Percentiles rank a stretch among this genome's conserved stretches.
phyloP scores from a whole-genome alignment of 2,797 vertebrate species.

The Limosa lapponica region DNA sequence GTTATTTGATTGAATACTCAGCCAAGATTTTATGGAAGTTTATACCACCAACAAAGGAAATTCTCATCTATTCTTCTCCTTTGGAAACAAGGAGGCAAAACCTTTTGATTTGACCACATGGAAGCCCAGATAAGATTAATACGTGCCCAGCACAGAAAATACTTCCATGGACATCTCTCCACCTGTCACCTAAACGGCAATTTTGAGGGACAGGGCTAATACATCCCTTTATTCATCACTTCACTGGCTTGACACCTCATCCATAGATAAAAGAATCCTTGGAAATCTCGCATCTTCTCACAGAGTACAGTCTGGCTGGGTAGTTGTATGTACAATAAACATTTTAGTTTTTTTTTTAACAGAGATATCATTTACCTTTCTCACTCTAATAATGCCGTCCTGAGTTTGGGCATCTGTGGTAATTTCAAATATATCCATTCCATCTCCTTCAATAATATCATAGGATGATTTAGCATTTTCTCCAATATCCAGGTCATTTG shows the following conservation, averaged over 20 bases:
- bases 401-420: constrained; percentile 89
- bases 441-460: constrained; percentile 93
- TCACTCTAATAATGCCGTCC: constrained; percentile 92
- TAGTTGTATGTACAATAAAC: neutral
- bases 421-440: constrained; percentile 91
- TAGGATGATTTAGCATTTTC: constrained; percentile 95
- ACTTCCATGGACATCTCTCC: neutral
- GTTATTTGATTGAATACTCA: neutral
- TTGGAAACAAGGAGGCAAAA: neutral
- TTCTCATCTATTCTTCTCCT: neutral
- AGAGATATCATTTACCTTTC: constrained; percentile 83
- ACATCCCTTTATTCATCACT: neutral
- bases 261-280: neutral
- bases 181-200: neutral
- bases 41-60: neutral
- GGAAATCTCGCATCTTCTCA: neutral
- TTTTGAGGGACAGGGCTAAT: neutral
- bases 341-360: neutral
- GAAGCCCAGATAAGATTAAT: neutral
- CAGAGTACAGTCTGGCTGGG: neutral
- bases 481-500: constrained; percentile 92
- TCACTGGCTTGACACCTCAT: neutral
- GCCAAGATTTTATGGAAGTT: neutral
- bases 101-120: neutral
- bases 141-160: neutral